Evolutionary conservation across 2,888 invertebrate species (phyloP), one percentile per base, ranked within the genome.

Genomic region (Chamaedrilus cognettii): DNA sequence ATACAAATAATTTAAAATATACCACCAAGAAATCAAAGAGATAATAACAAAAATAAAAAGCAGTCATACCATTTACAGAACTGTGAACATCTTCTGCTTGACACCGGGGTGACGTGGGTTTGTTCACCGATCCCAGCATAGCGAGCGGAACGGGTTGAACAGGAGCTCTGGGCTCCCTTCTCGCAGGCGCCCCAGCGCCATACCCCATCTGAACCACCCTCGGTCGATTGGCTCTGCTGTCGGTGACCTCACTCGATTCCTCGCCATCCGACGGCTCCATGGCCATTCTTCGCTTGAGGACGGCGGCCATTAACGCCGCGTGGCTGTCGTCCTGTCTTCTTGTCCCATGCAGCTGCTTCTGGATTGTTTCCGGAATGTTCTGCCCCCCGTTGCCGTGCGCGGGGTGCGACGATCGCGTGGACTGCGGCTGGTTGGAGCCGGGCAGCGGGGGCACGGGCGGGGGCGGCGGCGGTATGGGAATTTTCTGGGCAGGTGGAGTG

Each of bases 271-370:
- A 7, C 28, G 55, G 28, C 11, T 52, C 26, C 15, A 19, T 23
- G 28, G 26, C 23, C 11, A 19, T 52, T 5, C 70, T 70, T 19
- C 82, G 69, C 63, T 74, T 77, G n/a, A 78, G 79, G 2, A 82
- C 79, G 3, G 82, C 82, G 15, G 78, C 79, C 64, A 78, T 74
- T 49, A 82, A 75, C 4, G 81, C 82, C 52, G 77, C 77, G 52
- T 81, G 81, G 31, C 69, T 61, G 2, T 71, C 72, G 23, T 71
- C 67, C 26, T 60, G 33, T 60, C 56, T 55, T 32, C 62, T 55
- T 28, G 60, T 60, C 34, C 62, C 70, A 28, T 68, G 69, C 42
- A 70, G 52, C 35, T 69, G 67, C 30, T 66, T 64, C 61, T 65
- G 62, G n/a, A 69, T 50, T 23, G 67, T 63, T 1, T 65, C 64